These are phyloP conservation scores for Coregonus ussuriensis DNA, from an alignment of 2,797 vertebrate species.

Conservation along the genomic window DNA sequence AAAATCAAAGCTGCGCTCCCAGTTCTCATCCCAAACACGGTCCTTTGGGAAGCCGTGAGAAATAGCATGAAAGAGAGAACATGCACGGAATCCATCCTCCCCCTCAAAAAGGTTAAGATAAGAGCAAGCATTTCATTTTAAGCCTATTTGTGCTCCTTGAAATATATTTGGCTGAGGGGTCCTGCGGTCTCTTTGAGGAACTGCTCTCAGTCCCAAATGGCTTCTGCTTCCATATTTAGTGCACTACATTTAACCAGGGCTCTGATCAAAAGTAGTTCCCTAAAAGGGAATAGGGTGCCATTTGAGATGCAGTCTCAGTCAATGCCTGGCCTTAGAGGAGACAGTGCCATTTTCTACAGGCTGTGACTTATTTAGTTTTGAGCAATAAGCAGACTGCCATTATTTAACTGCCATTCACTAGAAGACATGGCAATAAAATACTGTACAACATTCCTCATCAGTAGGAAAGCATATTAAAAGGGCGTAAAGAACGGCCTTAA, in stretches of 20 bases:
- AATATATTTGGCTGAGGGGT: conserved; percentile 45
- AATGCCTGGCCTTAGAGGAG: background rate
- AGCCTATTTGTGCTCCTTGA: conserved; percentile 52
- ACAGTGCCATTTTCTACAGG: background rate
- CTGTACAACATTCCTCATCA: conserved; percentile 26
- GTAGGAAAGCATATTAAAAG: background rate
- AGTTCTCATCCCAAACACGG: conserved; percentile 49
- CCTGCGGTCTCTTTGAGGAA: conserved; percentile 48
- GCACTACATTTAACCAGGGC: background rate
- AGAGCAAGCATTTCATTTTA: conserved; percentile 48
- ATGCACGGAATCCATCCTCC: conserved; percentile 29
- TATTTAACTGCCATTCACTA: conserved; percentile 19
- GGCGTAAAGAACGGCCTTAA: background rate
- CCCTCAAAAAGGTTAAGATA: conserved; percentile 22
- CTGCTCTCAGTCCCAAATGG: background rate
- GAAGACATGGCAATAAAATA: conserved; percentile 17
- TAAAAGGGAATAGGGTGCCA: background rate
- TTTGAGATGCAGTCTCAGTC: background rate
- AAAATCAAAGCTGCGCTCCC: conserved; percentile 45
- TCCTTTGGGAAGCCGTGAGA: conserved; percentile 38
- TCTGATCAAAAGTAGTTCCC: background rate
- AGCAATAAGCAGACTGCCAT: conserved; percentile 37
- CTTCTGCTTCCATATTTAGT: background rate
- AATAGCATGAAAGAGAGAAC: conserved; percentile 19
- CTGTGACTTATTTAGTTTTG: conserved; percentile 34